Evolutionary conservation across 2,888 invertebrate species (phyloP), one percentile per base, ranked within the genome.

Genomic region (Halictus ligatus): DNA sequence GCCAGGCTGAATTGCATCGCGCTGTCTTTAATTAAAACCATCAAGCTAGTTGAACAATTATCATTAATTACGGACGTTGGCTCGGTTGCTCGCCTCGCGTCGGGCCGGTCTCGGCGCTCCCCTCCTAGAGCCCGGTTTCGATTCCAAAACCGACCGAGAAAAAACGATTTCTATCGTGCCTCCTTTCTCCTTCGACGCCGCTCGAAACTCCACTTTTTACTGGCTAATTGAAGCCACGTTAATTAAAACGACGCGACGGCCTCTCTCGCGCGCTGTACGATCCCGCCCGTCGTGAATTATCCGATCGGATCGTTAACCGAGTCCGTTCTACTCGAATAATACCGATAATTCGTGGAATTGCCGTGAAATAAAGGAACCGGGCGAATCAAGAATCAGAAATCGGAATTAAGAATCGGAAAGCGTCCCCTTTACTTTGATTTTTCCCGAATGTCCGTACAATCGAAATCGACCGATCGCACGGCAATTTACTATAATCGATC

Each of bases 21-120:
- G 90, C 90, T 87, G 89, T 86, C 90, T 91, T 89, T 92, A 93
- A 93, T 93, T 92, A 92, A 90, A 93, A 92, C 87, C 90, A 92
- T 93, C 90, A 92, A 93, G 93, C 89, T 90, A 91, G 93, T 93
- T 92, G 90, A 92, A 92, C 93, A 93, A 93, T 93, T 92, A 92
- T 92, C 90, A 92, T 92, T 91, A 93, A 93, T 92, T 92, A 90
- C 90, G 83, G 87, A 89, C 85, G 89, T 88, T 86, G 86, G 86
- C 78, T 84, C 78, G 84, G 87, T 48, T 81, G 82, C 85, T 88
- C 86, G 84, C 81, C 86, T 79, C 64, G 64, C 15, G 29, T 13
- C 58, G 81, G 81, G 87, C 78, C 72, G 76, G 67, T 83, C 84
- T 75, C 73, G 67, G 74, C 69, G 74, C 7, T 15, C 50, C 46